Evolutionary conservation across 1,140 invertebrate genomes (phyloP), one percentile per base, ranked within the genome.

Genomic region (Leptestheria dahalacensis): DNA sequence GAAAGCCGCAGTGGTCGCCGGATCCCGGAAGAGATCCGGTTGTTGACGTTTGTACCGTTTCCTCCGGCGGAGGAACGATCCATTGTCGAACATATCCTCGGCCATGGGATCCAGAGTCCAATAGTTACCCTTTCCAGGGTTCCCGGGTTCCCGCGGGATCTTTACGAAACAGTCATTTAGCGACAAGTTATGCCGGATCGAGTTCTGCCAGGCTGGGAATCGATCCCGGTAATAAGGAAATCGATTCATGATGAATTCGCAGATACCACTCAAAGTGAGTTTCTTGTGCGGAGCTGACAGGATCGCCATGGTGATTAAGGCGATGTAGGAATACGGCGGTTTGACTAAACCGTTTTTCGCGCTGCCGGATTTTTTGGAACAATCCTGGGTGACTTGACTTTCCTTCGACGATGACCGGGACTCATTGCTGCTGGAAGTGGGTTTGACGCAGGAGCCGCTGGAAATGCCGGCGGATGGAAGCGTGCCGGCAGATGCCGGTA

Each of bases 11-110:
- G 72, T 62, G 71, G 73, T 73, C 26, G 73, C 70, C 9, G 72
- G 71, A 41, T 63, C 67, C 62, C 55, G 60, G 3, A 79, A 71
- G 29, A 78, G 73, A 54, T 78, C 76, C 20, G 80, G 79, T 23
- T 80, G 80, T 9, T 88, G 85, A 50, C 92, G 75, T 71, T 97
- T 97, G 75, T 94, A 99, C 23, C 96, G 79, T 73, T 99, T 99
- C 56, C 96, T 73, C 20, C 96, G 78, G 3, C 96, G 73, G 48
- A 99, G 75, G 69, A 99, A 99, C 68, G 89, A 94, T 0, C 97
- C 97, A 71, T 99, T 99, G 69, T 99, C 96, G 68, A 99, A 99
- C 97, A 99, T 99, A 68, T 98, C 91, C 69, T 97, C 92, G 1
- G 90, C 90, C 58, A 91, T 74, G 0, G 96, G 96, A 73, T 99